A percentile compares a stretch with the other conserved stretches of the same genome.
Conservation (phyloP, 1,140 invertebrate species). For the Lasioglossum baleicum region DNA sequence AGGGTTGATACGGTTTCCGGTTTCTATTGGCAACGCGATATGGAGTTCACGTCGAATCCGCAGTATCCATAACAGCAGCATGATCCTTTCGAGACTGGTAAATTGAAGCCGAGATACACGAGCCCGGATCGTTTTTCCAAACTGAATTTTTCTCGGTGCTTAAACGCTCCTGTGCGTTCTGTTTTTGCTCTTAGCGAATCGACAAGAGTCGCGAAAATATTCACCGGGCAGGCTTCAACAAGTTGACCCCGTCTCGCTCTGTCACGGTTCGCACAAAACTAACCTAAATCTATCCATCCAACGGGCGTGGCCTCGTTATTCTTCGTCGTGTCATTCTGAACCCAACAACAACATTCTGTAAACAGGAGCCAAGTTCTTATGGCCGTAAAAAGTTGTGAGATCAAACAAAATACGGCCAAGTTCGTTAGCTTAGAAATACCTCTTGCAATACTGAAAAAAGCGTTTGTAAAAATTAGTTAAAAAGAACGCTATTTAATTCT, state of each 20-base stretch:
- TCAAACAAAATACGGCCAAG: no score
- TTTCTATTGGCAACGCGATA: slow-evolving; percentile 64
- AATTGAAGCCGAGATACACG: slow-evolving; percentile 60
- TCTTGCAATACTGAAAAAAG: no score
- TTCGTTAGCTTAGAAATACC: no score
- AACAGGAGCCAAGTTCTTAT: no score
- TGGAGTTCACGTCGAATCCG: slow-evolving; percentile 58
- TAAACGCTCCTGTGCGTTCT: slow-evolving; percentile 47
- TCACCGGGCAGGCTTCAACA: neutral
- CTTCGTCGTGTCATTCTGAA: no score
- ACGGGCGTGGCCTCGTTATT: no score
- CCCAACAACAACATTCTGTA: no score
- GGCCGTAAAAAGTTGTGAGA: no score
- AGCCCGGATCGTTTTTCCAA: slow-evolving; percentile 61
- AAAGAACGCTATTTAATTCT: no score
- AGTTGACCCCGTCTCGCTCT: neutral
- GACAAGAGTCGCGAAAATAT: slow-evolving; percentile 35
- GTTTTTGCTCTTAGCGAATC: slow-evolving; percentile 34
- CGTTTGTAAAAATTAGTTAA: no score
- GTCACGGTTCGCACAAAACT: no score
- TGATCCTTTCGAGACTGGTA: slow-evolving; percentile 61
- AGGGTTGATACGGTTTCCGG: slow-evolving; percentile 61
- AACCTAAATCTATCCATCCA: no score
- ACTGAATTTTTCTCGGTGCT: slow-evolving; percentile 61
- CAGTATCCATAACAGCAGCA: slow-evolving; percentile 61